Conservation (phyloP, 2,113 vertebrate species). For the Sigmodon hispidus region DNA sequence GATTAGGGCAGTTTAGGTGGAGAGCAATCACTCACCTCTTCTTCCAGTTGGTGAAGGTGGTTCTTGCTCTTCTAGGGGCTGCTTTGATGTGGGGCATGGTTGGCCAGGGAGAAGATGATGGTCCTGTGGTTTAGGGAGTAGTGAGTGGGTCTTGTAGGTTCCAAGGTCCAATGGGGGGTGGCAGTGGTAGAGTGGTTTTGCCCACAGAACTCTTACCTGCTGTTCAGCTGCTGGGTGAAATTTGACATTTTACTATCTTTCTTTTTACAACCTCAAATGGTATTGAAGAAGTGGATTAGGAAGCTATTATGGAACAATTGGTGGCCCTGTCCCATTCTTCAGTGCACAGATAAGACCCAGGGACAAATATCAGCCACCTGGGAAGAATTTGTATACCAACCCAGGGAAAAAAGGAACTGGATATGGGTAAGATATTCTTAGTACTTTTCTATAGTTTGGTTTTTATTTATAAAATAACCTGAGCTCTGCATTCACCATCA, state of each 20-base stretch:
- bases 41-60: no score
- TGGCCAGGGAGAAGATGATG: no score
- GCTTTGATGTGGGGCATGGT: no score
- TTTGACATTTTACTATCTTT: not conserved
- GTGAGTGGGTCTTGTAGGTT: no score
- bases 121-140: no score
- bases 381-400: constrained; percentile 91
- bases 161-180: no score
- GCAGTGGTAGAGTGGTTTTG: no score
- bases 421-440: constrained; percentile 87
- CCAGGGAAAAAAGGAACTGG: constrained; percentile 92
- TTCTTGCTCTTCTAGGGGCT: no score
- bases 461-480: constrained; percentile 5
- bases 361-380: constrained; percentile 83
- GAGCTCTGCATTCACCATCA: constrained; percentile 41
- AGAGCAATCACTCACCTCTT: no score
- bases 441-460: not conserved
- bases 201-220: no score
- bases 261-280: not conserved
- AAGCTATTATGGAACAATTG: constrained; percentile 91
- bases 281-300: constrained; percentile 87
- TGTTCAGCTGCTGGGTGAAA: no score
- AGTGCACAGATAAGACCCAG: constrained; percentile 83
- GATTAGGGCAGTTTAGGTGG: no score
- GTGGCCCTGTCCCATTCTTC: constrained; percentile 87